These are phyloP conservation scores for Plutella xylostella DNA, from an alignment of 2,888 invertebrate genomes.

Conservation along the genomic window DNA sequence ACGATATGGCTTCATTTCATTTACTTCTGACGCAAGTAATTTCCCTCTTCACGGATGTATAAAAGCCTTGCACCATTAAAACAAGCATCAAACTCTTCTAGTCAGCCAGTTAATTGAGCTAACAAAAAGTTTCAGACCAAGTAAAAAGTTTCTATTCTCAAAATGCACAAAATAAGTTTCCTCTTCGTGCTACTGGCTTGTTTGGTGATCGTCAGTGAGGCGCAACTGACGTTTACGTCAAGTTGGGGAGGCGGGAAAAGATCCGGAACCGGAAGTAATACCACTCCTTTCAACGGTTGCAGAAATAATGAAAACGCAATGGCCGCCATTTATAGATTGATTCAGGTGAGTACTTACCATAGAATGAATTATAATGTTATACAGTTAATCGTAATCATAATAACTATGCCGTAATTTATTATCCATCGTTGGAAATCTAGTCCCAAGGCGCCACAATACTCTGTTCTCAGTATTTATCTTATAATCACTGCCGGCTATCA, in stretches of 20 bases:
- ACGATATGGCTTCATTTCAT: constrained; percentile 14
- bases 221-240: constrained; percentile 69
- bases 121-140: background rate
- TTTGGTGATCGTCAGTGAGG: constrained; percentile 27
- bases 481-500: no score
- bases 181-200: constrained; percentile 12
- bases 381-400: no score
- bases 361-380: no score
- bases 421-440: no score
- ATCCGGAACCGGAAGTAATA: constrained; percentile 21
- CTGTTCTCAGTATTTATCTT: no score
- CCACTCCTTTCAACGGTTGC: constrained; percentile 32
- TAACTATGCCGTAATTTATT: no score
- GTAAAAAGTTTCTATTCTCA: background rate
- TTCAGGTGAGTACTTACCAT: constrained; percentile 40
- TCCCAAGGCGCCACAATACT: no score
- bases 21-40: background rate
- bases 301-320: constrained; percentile 45
- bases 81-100: background rate
- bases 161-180: constrained; percentile 3
- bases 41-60: background rate
- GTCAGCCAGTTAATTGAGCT: no score
- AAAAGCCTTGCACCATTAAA: background rate
- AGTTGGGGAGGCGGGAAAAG: constrained; percentile 64
- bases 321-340: constrained; percentile 42